Base-by-base conservation (phyloP, 2,888 invertebrate species). In the Diaphora mendica region DNA sequence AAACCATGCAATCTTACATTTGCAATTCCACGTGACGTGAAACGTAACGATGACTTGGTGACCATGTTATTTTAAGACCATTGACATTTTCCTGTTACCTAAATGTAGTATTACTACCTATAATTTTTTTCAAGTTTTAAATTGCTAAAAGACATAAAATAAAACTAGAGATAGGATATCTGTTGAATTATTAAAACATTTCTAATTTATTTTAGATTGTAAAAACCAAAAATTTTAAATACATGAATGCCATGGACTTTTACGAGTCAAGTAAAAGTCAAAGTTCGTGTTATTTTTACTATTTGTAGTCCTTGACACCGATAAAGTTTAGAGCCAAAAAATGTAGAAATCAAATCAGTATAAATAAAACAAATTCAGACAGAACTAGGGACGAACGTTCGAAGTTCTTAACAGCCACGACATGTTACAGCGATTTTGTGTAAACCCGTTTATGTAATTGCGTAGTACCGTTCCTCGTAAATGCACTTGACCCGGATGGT, bases 371-470 rank as follows among this genome's bases (percentile, higher is more conserved):
- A 55, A 66, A 64, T 30, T 59, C 51, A 11, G 64, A 30, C 39
- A 64, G 48, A 72, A 26, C 64, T 51, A 51, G 42, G 72, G 9
- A 44, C 30, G 42, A 70, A 66, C 44, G 55, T 42, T 35, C 30
- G 20, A 69, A 44, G 65, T 35, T 42, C 44, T 69, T 68, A 71
- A 70, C 62, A 64, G 68, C 71, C 74, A 78, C 80, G 64, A 77
- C 75, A 79, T 68, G 78, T 74, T 84, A 80, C 80, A 78, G 81
- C 68, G 77, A 79, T 84, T 85, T 84, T 75, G 84, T 87, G 81
- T 85, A 82, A 87, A 86, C 85, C 82, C 81, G 88, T 91, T 90
- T 87, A 88, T 86, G 85, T 89, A 89, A 90, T 90, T 89, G 86
- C 86, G 75, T 80, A 81, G 85, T 88, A 89, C 88, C 87, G 91